Evolutionary conservation across 2,888 invertebrate genomes (phyloP), one percentile per base, ranked within the genome.

Genomic region (Monochamus alternatus): DNA sequence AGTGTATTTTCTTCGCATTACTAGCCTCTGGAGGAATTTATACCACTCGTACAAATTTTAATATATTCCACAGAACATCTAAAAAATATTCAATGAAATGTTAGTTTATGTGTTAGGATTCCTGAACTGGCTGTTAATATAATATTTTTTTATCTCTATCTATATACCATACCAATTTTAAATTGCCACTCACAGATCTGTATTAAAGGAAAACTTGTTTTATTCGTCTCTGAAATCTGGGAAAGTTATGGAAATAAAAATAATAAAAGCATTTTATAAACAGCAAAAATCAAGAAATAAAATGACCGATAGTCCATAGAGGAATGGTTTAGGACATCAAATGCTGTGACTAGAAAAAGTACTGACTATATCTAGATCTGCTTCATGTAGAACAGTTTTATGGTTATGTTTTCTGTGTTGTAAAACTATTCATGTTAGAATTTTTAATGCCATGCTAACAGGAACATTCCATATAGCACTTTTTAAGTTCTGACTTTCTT

Each of bases 51-150:
- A 44, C 60, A 47, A 69, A 69, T 43, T 68, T 47, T 47, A 58
- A 43, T 68, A 30, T 58, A 22, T 69, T 69, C 60, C 69, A 60
- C 69, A 47, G 60, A 60, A 69, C 31, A 69, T 69, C 69, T 69
- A 69, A 69, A 59, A 69, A 69, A 69, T 47, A 60, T 12, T 43
- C 60, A 69, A 69, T 68, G 58, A 68, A 68, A 68, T 12, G 38
- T 43, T 68, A 68, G 58, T 32, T 68, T 63, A 63, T 8, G 43
- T 43, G 38, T 14, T 38, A 10, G 47, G 22, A 38, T 64, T 64
- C 30, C 64, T 47, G 64, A 47, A 64, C 30, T 64, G 47, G 47
- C 10, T 30, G 12, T 63, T 38, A 63, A 43, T 63, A 43, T n/a
- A 43, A n/a, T 9, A 43, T 43, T 14, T 63, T 43, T 63, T n/a